A percentile compares a stretch with the other conserved stretches of the same genome.
These are phyloP conservation scores for Eupeodes corollae DNA, from an alignment of 1,140 invertebrate genomes.

Conservation along the genomic window DNA sequence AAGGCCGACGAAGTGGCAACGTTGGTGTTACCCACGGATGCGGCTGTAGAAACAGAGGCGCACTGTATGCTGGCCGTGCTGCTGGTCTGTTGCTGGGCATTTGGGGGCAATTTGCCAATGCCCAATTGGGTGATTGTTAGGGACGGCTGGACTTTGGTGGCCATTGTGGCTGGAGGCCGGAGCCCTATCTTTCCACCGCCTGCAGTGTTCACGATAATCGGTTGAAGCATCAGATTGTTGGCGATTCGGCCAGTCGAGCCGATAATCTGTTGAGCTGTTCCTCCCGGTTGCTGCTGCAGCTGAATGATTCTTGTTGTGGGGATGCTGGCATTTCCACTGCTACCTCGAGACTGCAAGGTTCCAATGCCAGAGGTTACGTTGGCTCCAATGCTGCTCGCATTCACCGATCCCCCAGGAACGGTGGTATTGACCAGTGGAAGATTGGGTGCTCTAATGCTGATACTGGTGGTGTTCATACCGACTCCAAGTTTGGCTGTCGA, in stretches of 20 bases:
- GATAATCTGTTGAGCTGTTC: slow-evolving; percentile 26
- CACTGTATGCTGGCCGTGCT: slow-evolving; percentile 18
- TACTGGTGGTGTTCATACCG: slow-evolving; percentile 25
- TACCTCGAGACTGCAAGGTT: slow-evolving; percentile 1
- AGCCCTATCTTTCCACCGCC: slow-evolving; percentile 28
- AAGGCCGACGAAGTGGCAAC: background rate
- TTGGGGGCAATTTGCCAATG: slow-evolving; percentile 24
- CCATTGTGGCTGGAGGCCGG: slow-evolving; percentile 30
- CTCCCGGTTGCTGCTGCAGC: slow-evolving; percentile 26
- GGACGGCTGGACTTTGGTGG: slow-evolving; percentile 32
- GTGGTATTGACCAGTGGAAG: slow-evolving; percentile 24
- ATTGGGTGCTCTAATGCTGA: slow-evolving; percentile 32
- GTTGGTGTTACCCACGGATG: background rate
- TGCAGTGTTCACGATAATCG: slow-evolving; percentile 30
- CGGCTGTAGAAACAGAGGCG: slow-evolving; percentile 12
- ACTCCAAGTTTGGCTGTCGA: slow-evolving; percentile 18
- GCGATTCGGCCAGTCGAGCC: slow-evolving; percentile 23
- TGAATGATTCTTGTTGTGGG: slow-evolving; percentile 34
- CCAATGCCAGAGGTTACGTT: slow-evolving; percentile 7
- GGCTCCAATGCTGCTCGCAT: slow-evolving; percentile 14
- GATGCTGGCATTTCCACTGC: slow-evolving; percentile 15
- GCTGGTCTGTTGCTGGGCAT: slow-evolving; percentile 5
- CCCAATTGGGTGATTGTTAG: slow-evolving; percentile 33
- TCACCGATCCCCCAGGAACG: slow-evolving; percentile 16
- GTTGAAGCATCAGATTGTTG: slow-evolving; percentile 31